Conservation (phyloP, 2,797 vertebrate species). For the Alauda arvensis region DNA sequence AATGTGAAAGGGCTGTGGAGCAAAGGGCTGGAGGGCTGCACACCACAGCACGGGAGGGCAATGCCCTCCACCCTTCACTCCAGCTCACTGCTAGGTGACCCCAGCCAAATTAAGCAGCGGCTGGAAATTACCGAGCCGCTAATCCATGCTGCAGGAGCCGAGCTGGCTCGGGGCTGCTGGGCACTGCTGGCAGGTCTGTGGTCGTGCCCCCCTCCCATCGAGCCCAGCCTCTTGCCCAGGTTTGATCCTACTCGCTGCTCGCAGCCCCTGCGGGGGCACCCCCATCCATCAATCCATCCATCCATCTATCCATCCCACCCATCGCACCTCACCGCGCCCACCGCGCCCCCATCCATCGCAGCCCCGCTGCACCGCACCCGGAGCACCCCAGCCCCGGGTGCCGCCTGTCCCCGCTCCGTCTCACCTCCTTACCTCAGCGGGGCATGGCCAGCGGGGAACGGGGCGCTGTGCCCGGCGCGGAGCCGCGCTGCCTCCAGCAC, state of each 20-base stretch:
- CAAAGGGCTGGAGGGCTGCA: neutral
- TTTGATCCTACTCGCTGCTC: neutral
- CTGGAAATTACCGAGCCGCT: neutral
- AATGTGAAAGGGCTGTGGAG: neutral
- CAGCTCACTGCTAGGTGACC: slow-evolving; percentile 2
- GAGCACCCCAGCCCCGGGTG: neutral
- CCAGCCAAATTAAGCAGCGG: slow-evolving; percentile 33
- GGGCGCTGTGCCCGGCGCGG: neutral
- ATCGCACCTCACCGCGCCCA: neutral
- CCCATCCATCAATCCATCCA: neutral
- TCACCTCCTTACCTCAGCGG: slow-evolving; percentile 42
- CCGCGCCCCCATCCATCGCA: neutral
- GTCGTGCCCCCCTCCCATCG: neutral
- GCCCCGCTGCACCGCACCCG: neutral
- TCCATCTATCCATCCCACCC: neutral
- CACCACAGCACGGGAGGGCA: neutral
- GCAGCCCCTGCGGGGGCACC: neutral
- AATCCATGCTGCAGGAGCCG: slow-evolving; percentile 14
- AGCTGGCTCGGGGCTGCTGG: neutral
- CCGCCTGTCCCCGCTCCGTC: neutral
- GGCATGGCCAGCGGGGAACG: neutral
- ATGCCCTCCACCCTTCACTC: neutral
- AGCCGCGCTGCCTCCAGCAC: neutral
- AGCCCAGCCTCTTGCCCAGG: neutral
- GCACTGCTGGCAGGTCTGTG: neutral